These are phyloP conservation scores for Caenorhabditis afra DNA, from an alignment of 2,888 invertebrate species.

Conservation along the genomic window DNA sequence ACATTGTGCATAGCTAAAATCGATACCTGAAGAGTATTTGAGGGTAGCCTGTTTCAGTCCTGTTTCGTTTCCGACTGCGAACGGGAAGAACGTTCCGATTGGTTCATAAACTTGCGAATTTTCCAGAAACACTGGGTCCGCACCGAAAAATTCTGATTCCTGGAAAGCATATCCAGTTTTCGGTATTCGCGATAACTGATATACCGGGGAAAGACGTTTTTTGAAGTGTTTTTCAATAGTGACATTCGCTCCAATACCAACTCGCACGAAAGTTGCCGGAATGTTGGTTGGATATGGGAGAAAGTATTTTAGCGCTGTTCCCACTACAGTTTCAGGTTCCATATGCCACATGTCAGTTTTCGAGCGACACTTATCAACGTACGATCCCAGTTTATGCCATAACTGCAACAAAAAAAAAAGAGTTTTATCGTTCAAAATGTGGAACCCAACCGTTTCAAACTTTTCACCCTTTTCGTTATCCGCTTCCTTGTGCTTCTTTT, in stretches of 20 bases:
- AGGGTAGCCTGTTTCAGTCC: constrained; percentile 39
- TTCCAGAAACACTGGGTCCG: constrained; percentile 44
- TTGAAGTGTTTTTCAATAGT: constrained; percentile 38
- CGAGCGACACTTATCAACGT: constrained; percentile 42
- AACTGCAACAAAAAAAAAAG: constrained; percentile 34
- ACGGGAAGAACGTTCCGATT: constrained; percentile 52
- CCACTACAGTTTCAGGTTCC: constrained; percentile 41
- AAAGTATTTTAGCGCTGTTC: constrained; percentile 40
- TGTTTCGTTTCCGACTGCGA: constrained; percentile 49
- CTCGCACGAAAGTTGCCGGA: constrained; percentile 39
- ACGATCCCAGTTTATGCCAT: constrained; percentile 36
- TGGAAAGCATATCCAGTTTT: background rate
- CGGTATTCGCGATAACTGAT: background rate
- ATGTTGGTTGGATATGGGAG: constrained; percentile 29
- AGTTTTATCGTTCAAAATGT: background rate
- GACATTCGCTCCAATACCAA: constrained; percentile 41
- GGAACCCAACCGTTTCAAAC: constrained; percentile 34
- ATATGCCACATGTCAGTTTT: constrained; percentile 58
- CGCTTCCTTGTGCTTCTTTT: constrained; percentile 27
- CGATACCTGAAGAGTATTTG: constrained; percentile 24
- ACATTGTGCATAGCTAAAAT: background rate
- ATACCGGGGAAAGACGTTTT: constrained; percentile 14
- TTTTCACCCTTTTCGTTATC: constrained; percentile 29
- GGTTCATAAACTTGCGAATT: constrained; percentile 38
- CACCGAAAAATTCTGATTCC: constrained; percentile 50